Evolutionary conservation across 2,797 vertebrate species (phyloP), one percentile per base, ranked within the genome.

Genomic region (Amblyopsis hoosieri): DNA sequence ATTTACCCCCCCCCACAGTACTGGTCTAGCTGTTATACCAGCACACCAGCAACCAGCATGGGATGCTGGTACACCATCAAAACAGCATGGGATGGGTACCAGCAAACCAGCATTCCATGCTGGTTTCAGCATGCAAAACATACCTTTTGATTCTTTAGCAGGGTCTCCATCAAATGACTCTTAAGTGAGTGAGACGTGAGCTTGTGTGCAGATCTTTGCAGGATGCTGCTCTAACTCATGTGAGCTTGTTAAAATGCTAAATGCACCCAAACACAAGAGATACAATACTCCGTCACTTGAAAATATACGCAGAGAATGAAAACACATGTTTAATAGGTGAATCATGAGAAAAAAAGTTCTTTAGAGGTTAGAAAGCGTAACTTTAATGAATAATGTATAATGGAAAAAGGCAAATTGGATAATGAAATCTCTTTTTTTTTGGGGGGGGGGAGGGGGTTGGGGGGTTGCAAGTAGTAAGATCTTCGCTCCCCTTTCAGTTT

Each of bases 281-380:
- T 93, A 93, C 91, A 92, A 93, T 93, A 92, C 89, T 90, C 88
- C 91, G 90, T 93, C 91, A 92, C 83, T 80, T 90, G 85, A 78
- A 83, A 79, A 50, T 55, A 52, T 61, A 54, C 46, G 84, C 79
- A 79, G 75, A 82, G 46, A 80, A 62, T 87, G 55, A 67, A 73
- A 82, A 79, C 79, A 67, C 70, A 66, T 37, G 19, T 72, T 60
- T 83, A 81, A 66, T 83, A 81, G 85, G 85, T 78, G 64, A 75
- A 88, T 14, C 89, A 83, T 56, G 58, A 80, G 80, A 75, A 57
- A 78, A 61, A 71, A 85, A 79, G 69, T 82, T 75, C 74, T 76
- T 76, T 78, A 64, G 90, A 80, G 84, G 90, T 85, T 75, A 83
- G 79, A 85, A 84, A 79, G 59, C 73, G 57, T 66, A 83, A 85